Percentiles rank a stretch among this genome's conserved stretches.
Conservation (phyloP, 2,797 vertebrate genomes). For the Enteromius viviparus region DNA sequence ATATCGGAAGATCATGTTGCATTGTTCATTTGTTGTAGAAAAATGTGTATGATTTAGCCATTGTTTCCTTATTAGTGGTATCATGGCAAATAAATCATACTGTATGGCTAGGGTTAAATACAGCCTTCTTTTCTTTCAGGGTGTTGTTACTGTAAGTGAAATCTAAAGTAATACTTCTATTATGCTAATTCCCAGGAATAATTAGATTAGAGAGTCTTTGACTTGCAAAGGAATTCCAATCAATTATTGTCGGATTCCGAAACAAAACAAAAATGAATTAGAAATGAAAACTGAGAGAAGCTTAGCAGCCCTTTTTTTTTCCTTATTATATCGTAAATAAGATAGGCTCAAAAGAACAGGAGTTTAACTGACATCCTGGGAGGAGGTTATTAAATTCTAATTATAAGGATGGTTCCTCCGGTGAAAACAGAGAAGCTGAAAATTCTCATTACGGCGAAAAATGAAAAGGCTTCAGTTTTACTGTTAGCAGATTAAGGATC, state of each 20-base stretch:
- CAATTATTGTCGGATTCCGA: conserved; percentile 46
- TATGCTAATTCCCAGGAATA: conserved; percentile 55
- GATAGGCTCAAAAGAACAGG: conserved; percentile 36
- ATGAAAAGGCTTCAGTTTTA: conserved; percentile 22
- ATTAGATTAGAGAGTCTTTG: conserved; percentile 50
- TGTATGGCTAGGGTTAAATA: conserved; percentile 51
- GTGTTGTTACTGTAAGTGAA: conserved; percentile 63
- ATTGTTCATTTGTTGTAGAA: conserved; percentile 35
- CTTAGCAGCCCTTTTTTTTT: conserved; percentile 25
- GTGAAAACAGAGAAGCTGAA: conserved; percentile 24
- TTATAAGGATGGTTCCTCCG: conserved; percentile 35
- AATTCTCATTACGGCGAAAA: conserved; percentile 41
- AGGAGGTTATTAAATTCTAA: conserved; percentile 47
- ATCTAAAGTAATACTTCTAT: conserved; percentile 54
- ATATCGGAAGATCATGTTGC: conserved; percentile 12
- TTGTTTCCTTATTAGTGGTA: conserved; percentile 35
- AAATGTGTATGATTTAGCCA: conserved; percentile 41
- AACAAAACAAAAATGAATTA: conserved; percentile 37
- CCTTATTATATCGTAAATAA: conserved; percentile 43
- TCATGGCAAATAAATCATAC: conserved; percentile 44
- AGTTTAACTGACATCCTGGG: conserved; percentile 30
- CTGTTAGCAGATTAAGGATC: conserved; percentile 9
- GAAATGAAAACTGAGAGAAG: conserved; percentile 37
- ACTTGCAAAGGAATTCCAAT: conserved; percentile 47
- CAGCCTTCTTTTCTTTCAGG: conserved; percentile 69